Evolutionary conservation across 2,888 invertebrate genomes (phyloP), one percentile per base, ranked within the genome.

Genomic region (Furcula furcula): DNA sequence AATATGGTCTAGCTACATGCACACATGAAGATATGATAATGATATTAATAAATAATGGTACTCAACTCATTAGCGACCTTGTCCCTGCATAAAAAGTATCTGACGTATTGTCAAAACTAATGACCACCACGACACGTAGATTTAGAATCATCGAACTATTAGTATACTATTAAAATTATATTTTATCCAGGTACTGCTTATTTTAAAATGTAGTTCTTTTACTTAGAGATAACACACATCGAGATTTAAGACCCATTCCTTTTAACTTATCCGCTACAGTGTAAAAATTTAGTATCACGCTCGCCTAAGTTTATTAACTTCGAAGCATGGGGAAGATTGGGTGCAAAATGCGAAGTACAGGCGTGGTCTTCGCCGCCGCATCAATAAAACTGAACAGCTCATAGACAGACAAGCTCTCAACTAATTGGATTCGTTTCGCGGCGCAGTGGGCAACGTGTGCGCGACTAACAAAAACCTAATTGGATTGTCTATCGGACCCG

Each of bases 401-500:
- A 26, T 26, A 26, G 26, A 26, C 26, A 26, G 26, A 14, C 26
- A 14, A 26, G 26, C 26, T 26, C 14, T 26, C 26, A 21, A 33
- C 34, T 58, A 55, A 65, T 62, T 56, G 55, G 41, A 59, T 56
- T 59, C 50, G 51, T 35, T 39, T 38, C 34, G 27, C 16, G 38
- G 34, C 26, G 35, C 46, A 26, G 44, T 36, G 36, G 40, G 38
- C 49, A 38, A 22, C 34, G 43, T 34, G 33, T 21, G 31, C 20
- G 20, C 22, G 31, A 35, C 26, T 23, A 36, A 40, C 36, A 36
- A 43, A 40, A 45, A 34, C 45, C 32, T 43, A 55, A 52, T 50
- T 50, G 44, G 40, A 50, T 55, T 43, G 36, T 29, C 34, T 34
- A 34, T 34, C 34, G 42, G 36, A 37, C 38, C 37, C 44, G 45